Base-by-base conservation (phyloP, 2,113 vertebrate genomes). In the Nansenia antarctica region DNA sequence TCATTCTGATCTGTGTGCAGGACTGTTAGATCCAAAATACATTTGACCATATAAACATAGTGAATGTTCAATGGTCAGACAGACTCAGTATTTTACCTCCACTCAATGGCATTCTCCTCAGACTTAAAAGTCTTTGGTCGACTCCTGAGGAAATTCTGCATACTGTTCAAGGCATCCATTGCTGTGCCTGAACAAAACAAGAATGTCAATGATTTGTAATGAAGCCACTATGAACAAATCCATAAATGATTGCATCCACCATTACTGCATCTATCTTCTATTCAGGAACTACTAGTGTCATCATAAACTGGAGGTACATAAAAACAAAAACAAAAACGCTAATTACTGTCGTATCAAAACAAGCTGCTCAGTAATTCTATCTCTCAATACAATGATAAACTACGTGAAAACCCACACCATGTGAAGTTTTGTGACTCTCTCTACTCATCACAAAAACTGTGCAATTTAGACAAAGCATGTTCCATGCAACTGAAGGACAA, bases 101-200 rank as follows among this genome's bases (percentile, higher is more conserved):
- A 99, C 75, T 99, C 98, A 52, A 99, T 98, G 72, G 97, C 98
- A 58, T 95, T 98, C 87, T 99, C 98, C 73, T 98, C 85, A 5
- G 97, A 99, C 85, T 95, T 98, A 88, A 99, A 99, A 0, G 95
- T 95, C 91, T 99, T 99, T 74, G 97, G 98, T 63, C 97, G 96
- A 90, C 96, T 95, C 78, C 97, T 93, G 57, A 99, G 92, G 90
- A 99, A 99, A 86, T 98, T 99, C 91, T 99, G 98, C 98, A 99
- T 99, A 86, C 98, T 99, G 88, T 98, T 99, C 78, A 99, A 87
- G 2, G 97, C 98, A 82, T 99, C 98, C 98, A 99, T 98, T 65
- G 98, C 98, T 58, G 98, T 99, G 8, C 98, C 98, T 99, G 72
- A 59, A 85, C 9, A 5, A 54, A 64, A 54, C 53, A 59, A 47